These are phyloP conservation scores for Eulemur macaco DNA, from an alignment of 2,113 vertebrate genomes.

Conservation along the genomic window DNA sequence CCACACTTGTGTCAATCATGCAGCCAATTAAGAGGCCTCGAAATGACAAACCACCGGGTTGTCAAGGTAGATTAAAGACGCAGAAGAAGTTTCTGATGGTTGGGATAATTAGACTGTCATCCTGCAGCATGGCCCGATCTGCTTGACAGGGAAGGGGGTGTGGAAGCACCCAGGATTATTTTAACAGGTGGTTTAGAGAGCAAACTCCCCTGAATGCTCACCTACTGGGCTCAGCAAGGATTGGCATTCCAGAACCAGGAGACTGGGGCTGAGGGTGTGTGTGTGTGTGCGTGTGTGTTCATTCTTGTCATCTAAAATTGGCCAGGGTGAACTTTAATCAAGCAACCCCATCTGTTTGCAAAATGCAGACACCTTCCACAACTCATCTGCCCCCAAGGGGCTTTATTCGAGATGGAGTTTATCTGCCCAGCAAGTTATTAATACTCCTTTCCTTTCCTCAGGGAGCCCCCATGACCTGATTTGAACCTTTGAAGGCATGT, in stretches of 20 bases:
- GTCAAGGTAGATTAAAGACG: conserved; percentile 61
- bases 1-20: conserved; percentile 71
- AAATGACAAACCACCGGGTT: conserved; percentile 56
- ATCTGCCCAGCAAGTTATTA: neutral
- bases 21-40: conserved; percentile 72
- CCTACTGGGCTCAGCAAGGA: neutral
- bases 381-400: neutral
- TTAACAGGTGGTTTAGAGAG: neutral
- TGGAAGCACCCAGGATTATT: neutral
- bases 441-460: neutral
- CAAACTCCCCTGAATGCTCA: neutral
- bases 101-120: conserved; percentile 61
- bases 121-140: neutral
- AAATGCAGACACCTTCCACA: neutral
- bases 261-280: neutral
- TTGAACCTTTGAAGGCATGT: neutral
- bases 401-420: neutral
- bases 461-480: neutral
- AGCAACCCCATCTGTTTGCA: neutral
- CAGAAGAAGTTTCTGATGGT: conserved; percentile 51
- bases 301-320: neutral
- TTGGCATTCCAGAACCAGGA: neutral
- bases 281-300: neutral
- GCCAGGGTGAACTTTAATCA: neutral
- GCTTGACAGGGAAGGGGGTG: neutral